Conservation (phyloP, 2,888 invertebrate genomes). For the Suillia variegata region DNA sequence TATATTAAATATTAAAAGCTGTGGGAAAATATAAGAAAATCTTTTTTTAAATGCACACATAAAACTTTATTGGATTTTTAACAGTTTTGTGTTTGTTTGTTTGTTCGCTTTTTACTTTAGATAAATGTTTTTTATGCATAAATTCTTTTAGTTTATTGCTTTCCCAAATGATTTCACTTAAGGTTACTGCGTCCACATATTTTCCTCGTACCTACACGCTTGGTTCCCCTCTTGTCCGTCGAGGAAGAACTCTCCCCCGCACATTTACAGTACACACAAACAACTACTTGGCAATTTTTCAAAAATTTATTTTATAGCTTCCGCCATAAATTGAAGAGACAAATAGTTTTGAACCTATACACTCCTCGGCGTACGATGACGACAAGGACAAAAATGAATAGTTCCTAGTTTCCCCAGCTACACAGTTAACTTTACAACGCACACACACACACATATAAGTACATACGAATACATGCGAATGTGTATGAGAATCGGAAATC, state of each 20-base stretch:
- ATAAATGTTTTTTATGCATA: too few species aligned
- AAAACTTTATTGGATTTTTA: conserved; percentile 28
- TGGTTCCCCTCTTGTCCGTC: too few species aligned
- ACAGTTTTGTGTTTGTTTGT: neutral
- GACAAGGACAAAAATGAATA: too few species aligned
- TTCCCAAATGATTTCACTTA: too few species aligned
- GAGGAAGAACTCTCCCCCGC: too few species aligned
- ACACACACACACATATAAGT: too few species aligned
- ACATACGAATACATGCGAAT: neutral
- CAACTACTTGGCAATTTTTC: neutral
- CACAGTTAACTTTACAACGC: too few species aligned
- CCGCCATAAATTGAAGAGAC: neutral
- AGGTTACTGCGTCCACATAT: too few species aligned
- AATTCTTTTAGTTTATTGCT: too few species aligned
- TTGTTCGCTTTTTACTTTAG: neutral
- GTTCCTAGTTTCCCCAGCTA: too few species aligned
- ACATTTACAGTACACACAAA: too few species aligned
- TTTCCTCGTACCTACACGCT: too few species aligned
- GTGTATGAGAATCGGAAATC: conserved; percentile 36
- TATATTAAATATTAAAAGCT: neutral
- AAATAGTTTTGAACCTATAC: neutral
- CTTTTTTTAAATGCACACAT: conserved; percentile 3
- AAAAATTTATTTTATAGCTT: neutral
- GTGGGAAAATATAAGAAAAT: neutral
- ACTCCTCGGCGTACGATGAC: neutral